phyloP scores from a whole-genome alignment of 2,113 vertebrate genomes.

The Antechinus stuartii region DNA sequence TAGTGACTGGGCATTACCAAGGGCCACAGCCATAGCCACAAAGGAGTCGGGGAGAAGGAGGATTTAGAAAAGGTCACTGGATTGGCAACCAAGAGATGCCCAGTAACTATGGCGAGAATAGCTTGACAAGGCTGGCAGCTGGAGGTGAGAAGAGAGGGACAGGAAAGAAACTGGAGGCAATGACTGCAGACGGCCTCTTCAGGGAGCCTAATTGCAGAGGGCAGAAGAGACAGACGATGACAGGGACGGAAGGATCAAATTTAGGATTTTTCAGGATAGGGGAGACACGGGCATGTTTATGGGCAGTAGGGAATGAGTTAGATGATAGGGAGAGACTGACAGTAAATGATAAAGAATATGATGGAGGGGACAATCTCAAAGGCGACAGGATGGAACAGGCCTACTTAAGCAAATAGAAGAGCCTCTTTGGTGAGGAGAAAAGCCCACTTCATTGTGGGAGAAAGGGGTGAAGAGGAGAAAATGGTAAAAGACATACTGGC shows the following conservation, averaged over 20 bases:
- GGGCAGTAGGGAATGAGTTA: not conserved
- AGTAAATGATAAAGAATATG: not conserved
- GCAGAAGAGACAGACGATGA: not conserved
- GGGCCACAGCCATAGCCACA: not conserved
- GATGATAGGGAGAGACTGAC: not conserved
- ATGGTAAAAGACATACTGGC: no score
- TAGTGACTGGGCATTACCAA: not conserved
- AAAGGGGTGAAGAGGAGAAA: no score
- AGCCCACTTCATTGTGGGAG: not conserved
- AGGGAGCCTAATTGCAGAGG: not conserved
- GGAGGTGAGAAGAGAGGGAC: not conserved
- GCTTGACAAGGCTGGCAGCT: no score
- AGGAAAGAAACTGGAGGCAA: not conserved
- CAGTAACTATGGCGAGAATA: no score
- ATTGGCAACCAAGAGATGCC: not conserved
- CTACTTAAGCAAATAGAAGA: not conserved
- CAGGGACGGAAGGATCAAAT: no score
- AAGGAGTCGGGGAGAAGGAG: not conserved
- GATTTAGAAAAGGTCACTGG: no score
- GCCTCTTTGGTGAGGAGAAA: not conserved
- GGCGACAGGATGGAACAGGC: not conserved
- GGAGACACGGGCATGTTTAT: not conserved
- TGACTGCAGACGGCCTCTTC: not conserved
- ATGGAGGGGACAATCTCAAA: not conserved
- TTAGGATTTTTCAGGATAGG: no score